Base-by-base conservation (phyloP, 2,797 vertebrate genomes). In the Poecilia gillii region DNA sequence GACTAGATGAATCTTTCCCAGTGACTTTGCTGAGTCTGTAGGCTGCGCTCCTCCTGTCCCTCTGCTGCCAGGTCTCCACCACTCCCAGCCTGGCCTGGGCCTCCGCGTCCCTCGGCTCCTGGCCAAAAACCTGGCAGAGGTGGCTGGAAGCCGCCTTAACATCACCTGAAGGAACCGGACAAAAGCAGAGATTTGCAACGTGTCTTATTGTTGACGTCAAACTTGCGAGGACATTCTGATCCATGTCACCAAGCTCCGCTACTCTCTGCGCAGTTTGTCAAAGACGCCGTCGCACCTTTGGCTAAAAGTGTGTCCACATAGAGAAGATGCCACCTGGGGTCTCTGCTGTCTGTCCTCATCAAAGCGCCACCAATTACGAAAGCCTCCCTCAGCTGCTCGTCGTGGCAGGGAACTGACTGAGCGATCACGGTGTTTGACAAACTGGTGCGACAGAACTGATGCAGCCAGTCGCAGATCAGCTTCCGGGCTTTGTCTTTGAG, bases 381-480 rank as follows among this genome's bases (percentile, higher is more conserved):
- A 47, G 97, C 95, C 46, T 96, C 96, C 66, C 81, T 78, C 7
- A 96, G 86, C 12, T 91, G 87, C 70, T 96, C 91, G 59, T 93
- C 92, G 0, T 83, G 75, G 39, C 94, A 90, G 4, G 87, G 89
- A 18, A 89, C 78, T n/a, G 91, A 23, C 7, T 87, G 28, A 77
- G 90, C 70, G 8, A 46, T 28, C 2, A 95, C 70, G 51, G 89
- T 81, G 55, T 95, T 91, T 6, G 88, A 91, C 83, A 99, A 90
- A 0, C 12, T 84, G 16, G 79, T 81, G 73, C 89, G 96, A 92
- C 97, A 96, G 51, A 91, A 93, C 79, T 96, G 92, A 64, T 96
- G 92, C 84, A 99, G 94, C 96, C 97, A 98, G 72, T 95, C 95
- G 18, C 95, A 94, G 73, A 98, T 85, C 72, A 97, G 79, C 2